phyloP scores from a whole-genome alignment of 2,113 vertebrate species.

The Phalacrocorax pelagicus region DNA sequence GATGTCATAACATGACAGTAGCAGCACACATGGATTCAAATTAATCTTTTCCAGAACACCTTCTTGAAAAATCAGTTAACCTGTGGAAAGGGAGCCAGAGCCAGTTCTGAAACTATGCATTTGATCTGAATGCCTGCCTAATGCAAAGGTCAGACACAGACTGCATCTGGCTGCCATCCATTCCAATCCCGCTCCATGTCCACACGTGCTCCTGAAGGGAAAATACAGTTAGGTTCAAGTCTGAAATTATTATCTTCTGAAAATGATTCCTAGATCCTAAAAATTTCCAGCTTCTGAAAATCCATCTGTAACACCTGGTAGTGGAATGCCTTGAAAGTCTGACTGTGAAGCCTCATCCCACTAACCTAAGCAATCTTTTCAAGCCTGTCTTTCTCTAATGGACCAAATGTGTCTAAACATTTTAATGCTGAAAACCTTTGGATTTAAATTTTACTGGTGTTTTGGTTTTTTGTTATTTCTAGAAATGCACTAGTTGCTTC shows the following conservation, averaged over 20 bases:
- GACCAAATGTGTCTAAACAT: neutral
- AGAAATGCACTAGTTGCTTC: neutral
- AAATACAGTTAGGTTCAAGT: neutral
- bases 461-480: neutral
- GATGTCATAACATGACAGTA: neutral
- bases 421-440: neutral
- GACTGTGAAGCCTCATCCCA: neutral
- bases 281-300: neutral
- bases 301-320: neutral
- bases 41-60: neutral
- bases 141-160: neutral
- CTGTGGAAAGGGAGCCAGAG: neutral
- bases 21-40: neutral
- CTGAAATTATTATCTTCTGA: neutral
- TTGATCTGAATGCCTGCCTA: neutral
- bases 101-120: neutral
- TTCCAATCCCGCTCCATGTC: neutral
- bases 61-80: neutral
- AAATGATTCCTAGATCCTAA: neutral
- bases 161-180: neutral
- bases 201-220: neutral
- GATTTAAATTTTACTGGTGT: neutral
- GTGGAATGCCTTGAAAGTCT: neutral
- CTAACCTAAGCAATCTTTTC: neutral
- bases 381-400: neutral